phyloP scores from a whole-genome alignment of 2,888 invertebrate species.

The Athetis lepigone region DNA sequence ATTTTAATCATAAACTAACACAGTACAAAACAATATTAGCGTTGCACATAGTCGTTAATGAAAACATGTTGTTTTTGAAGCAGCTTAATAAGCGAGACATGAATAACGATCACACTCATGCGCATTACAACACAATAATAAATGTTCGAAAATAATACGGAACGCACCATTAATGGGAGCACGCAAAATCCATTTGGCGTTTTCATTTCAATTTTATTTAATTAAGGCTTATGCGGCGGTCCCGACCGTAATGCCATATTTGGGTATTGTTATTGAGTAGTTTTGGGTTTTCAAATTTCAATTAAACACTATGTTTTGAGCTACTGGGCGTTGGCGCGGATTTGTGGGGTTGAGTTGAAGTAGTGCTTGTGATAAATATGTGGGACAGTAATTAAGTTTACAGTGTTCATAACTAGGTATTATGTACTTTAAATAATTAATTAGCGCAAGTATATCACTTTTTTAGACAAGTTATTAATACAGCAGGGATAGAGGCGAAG shows the following conservation, averaged over 20 bases:
- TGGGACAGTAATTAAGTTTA: not conserved
- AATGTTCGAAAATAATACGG: slow-evolving; percentile 89
- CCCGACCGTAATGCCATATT: slow-evolving; percentile 70
- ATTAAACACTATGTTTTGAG: slow-evolving; percentile 59
- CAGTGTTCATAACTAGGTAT: not conserved
- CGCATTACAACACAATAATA: slow-evolving; percentile 86
- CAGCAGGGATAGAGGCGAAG: too few species aligned
- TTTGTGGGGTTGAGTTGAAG: slow-evolving; percentile 35
- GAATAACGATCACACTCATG: slow-evolving; percentile 80
- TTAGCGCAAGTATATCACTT: too few species aligned
- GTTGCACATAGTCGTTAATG: slow-evolving; percentile 75
- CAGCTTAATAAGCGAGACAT: slow-evolving; percentile 88
- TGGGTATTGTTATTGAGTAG: slow-evolving; percentile 71
- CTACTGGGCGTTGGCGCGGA: slow-evolving; percentile 47
- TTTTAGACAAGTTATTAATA: too few species aligned
- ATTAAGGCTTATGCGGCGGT: slow-evolving; percentile 86
- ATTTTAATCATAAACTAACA: slow-evolving; percentile 74
- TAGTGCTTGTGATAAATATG: not conserved
- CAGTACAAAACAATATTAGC: slow-evolving; percentile 80
- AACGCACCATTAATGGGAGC: slow-evolving; percentile 88
- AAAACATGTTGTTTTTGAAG: slow-evolving; percentile 89
- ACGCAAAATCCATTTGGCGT: slow-evolving; percentile 90
- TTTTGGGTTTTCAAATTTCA: slow-evolving; percentile 66
- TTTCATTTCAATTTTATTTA: slow-evolving; percentile 91
- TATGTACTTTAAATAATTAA: too few species aligned